Base-by-base conservation (phyloP, 2,113 vertebrate species). In the Harpagus bidentatus region DNA sequence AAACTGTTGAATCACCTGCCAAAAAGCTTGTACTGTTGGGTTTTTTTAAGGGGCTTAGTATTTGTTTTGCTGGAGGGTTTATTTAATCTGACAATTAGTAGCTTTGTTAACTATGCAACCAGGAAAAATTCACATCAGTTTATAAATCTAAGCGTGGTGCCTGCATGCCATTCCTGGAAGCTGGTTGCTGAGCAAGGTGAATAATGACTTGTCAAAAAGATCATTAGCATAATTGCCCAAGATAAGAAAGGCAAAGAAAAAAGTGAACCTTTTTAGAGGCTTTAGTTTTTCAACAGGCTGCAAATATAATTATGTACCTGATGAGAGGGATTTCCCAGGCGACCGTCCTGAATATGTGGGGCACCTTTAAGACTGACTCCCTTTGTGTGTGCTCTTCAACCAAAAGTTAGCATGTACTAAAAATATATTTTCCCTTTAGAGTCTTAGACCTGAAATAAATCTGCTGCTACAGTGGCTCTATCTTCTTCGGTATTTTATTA, bases 341-440 rank as follows among this genome's bases (percentile, higher is more conserved):
- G 97, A 97, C 95, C 91, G 79, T 93, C 94, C 97, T 96, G 95
- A 93, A 95, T 97, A 97, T 95, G 74, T 86, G 88, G 96, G 96
- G 91, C 96, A 97, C 97, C 97, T 97, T 74, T 97, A 93, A 86
- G 95, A 90, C 61, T 55, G 58, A 84, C 63, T 83, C 42, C 62
- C 2, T 91, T 90, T 70, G 43, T 66, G 65, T 79, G 80, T 77
- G 66, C 95, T 97, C 93, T 95, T 98, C 96, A 94, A 92, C 88
- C 56, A 62, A 82, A 95, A 96, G 95, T 82, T 71, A 92, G 83
- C 89, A 34, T 28, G 18, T 85, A 67, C 97, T 98, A 98, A 99
- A 98, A 98, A 98, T 98, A 97, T 8, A 82, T 86, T 96, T 95
- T 97, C 97, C 95, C 95, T 71, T 79, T 86, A 91, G 92, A 97